Evolutionary conservation across 1,140 invertebrate genomes (phyloP).

Genomic region (Drosophila pallidifrons): DNA sequence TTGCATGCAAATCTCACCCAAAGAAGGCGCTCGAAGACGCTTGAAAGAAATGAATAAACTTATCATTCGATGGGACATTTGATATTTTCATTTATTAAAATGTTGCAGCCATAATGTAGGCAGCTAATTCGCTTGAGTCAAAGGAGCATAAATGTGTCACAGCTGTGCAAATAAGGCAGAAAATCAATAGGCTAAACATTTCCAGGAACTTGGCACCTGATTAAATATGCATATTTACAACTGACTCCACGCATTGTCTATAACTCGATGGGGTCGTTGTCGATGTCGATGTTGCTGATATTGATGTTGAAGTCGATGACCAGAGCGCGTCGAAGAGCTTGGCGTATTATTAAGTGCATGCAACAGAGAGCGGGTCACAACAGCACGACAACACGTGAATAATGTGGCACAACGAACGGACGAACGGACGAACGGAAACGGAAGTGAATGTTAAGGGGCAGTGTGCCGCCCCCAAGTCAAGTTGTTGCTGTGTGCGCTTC

Average conservation of each 20-base stretch:
- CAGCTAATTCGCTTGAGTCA: conserved; percentile 5
- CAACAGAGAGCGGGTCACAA: conserved; percentile 24
- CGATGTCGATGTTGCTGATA: conserved; percentile 22
- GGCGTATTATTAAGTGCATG: conserved; percentile 50
- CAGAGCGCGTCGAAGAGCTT: conserved; percentile 20
- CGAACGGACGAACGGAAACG: conserved; percentile 41
- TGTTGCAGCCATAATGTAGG: conserved; percentile 19
- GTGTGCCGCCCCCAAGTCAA: conserved; percentile 25
- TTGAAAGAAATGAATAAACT: not conserved
- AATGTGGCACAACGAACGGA: conserved; percentile 38
- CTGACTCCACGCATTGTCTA: conserved; percentile 63
- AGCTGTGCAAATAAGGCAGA: conserved; percentile 21
- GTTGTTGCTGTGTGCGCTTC: conserved; percentile 54
- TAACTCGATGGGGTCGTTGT: conserved; percentile 33
- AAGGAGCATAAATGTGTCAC: conserved; percentile 58
- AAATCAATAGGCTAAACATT: conserved; percentile 70
- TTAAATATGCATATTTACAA: conserved; percentile 74
- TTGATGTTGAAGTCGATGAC: conserved; percentile 44
- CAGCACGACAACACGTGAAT: conserved; percentile 51
- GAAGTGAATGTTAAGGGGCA: conserved; percentile 44
- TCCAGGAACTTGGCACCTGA: conserved; percentile 63
- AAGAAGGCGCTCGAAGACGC: not conserved
- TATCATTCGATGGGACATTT: conserved; percentile 26
- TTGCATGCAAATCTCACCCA: conserved; percentile 55
- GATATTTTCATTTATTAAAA: conserved; percentile 59